These are phyloP conservation scores for Fregetta grallaria DNA, from an alignment of 2,113 vertebrate genomes.

Conservation along the genomic window DNA sequence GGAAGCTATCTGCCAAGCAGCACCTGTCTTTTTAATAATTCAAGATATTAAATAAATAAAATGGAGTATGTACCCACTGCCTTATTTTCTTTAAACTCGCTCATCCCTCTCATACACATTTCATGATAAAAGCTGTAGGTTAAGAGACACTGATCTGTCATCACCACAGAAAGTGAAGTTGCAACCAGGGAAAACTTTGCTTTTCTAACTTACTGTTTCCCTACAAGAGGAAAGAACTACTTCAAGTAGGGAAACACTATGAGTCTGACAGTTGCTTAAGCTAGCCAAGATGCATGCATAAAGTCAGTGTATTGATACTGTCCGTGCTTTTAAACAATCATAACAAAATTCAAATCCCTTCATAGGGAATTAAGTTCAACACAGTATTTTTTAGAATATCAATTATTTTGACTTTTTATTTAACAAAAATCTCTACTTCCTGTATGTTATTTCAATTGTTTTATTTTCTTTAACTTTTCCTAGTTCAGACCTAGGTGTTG, in stretches of 20 bases:
- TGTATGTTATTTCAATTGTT: not conserved
- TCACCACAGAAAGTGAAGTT: not conserved
- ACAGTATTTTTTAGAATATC: not conserved
- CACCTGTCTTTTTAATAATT: slow-evolving; percentile 63
- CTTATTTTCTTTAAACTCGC: slow-evolving; percentile 26
- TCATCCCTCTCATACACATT: not conserved
- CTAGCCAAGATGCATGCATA: not conserved
- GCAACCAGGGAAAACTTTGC: not conserved
- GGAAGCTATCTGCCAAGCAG: not conserved
- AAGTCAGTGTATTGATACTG: not conserved
- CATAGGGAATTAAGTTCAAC: not conserved
- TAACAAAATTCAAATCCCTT: not conserved
- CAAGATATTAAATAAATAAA: slow-evolving; percentile 63
- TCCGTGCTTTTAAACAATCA: not conserved
- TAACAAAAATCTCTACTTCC: not conserved
- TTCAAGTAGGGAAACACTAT: not conserved
- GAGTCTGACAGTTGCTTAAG: not conserved
- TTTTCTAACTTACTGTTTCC: not conserved
- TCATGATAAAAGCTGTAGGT: slow-evolving; percentile 32
- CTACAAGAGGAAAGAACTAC: not conserved
- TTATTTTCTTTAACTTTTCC: not conserved
- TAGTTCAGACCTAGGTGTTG: not conserved
- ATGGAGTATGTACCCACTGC: not conserved
- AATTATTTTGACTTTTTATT: not conserved
- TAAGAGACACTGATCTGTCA: slow-evolving; percentile 29